Conservation (phyloP, 1,140 invertebrate species). For the Drosophila mauritiana region DNA sequence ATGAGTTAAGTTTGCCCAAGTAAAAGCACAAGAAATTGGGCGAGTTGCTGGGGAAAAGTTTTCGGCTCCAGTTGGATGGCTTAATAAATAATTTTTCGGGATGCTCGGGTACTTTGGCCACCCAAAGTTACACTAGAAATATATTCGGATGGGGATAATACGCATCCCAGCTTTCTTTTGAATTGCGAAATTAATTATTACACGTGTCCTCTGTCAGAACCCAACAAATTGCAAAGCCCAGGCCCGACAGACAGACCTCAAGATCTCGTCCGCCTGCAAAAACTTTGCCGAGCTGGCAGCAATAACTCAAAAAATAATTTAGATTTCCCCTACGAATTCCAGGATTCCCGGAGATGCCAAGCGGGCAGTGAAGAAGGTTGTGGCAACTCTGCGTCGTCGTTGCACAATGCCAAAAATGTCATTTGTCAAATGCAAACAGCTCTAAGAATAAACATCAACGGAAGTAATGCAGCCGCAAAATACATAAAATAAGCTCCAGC, state of each 20-base stretch:
- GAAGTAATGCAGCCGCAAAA: conserved; percentile 81
- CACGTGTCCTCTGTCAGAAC: conserved; percentile 64
- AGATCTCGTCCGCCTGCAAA: conserved; percentile 37
- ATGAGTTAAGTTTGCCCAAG: conserved; percentile 74
- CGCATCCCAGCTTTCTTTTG: conserved; percentile 6
- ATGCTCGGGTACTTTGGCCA: conserved; percentile 26
- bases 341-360: conserved; percentile 12
- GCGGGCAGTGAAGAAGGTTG: conserved; percentile 19
- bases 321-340: conserved; percentile 60
- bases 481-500: conserved; percentile 75
- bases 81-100: conserved; percentile 78
- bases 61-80: conserved; percentile 63
- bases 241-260: conserved; percentile 10
- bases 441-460: conserved; percentile 80
- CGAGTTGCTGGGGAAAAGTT: conserved; percentile 52
- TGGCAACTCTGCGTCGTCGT: conserved; percentile 52
- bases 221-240: conserved; percentile 56
- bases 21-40: conserved; percentile 32
- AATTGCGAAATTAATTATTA: conserved; percentile 66
- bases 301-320: conserved; percentile 81
- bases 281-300: conserved; percentile 40
- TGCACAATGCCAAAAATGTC: conserved; percentile 81
- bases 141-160: not conserved
- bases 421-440: conserved; percentile 82
- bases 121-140: conserved; percentile 20